Conservation (phyloP, 2,888 invertebrate genomes). For the Prionchulus punctatus region DNA sequence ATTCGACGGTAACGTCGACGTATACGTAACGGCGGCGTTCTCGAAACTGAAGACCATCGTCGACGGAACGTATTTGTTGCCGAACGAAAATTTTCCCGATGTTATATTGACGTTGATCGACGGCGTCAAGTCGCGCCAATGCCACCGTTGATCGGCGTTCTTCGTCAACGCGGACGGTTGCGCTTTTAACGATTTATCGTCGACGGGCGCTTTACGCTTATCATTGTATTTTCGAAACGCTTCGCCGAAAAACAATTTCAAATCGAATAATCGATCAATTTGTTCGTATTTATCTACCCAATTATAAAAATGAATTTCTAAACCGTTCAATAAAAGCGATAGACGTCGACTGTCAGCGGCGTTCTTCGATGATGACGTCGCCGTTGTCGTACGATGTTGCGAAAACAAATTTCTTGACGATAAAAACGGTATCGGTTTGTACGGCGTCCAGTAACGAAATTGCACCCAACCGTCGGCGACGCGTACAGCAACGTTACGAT, state of each 20-base stretch:
- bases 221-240: not conserved
- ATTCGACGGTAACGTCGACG: conserved; percentile 63
- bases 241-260: not conserved
- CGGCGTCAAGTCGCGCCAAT: not conserved
- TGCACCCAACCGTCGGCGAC: conserved; percentile 92
- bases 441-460: conserved; percentile 93
- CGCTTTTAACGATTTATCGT: too few species aligned
- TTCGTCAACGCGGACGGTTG: conserved; percentile 5
- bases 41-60: conserved; percentile 71
- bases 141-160: conserved; percentile 14
- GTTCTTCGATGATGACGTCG: conserved; percentile 28
- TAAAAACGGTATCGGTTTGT: conserved; percentile 31
- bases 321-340: conserved; percentile 75
- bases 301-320: conserved; percentile 87
- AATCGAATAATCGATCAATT: not conserved
- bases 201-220: not conserved
- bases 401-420: not conserved
- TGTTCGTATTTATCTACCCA: conserved; percentile 34
- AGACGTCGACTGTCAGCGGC: conserved; percentile 74
- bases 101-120: conserved; percentile 53
- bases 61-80: conserved; percentile 80
- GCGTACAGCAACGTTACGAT: conserved; percentile 75
- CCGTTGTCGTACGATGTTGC: not conserved
- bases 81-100: conserved; percentile 77
- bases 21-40: conserved; percentile 81